phyloP scores from a whole-genome alignment of 2,797 vertebrate species.

The Anas capensis region DNA sequence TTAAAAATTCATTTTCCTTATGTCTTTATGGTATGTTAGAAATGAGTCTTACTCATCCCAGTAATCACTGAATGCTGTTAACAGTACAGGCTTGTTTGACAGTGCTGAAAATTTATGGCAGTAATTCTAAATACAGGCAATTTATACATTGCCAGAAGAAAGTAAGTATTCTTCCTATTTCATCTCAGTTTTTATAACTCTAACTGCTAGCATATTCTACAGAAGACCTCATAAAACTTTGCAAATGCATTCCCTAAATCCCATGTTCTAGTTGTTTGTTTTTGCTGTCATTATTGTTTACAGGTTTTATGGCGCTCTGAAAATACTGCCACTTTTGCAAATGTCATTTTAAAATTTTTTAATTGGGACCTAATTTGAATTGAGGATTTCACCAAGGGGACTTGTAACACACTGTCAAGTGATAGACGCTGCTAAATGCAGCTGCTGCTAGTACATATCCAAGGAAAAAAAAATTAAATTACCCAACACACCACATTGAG shows the following conservation, averaged over 20 bases:
- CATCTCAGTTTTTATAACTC: slow-evolving; percentile 5
- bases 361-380: not conserved
- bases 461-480: not conserved
- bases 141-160: slow-evolving; percentile 2
- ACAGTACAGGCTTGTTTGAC: not conserved
- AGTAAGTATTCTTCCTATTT: slow-evolving; percentile 23
- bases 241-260: not conserved
- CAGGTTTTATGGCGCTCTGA: not conserved
- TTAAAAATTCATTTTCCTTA: not conserved
- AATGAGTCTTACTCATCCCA: not conserved
- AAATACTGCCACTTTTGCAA: not conserved
- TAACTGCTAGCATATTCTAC: not conserved
- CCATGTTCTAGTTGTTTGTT: not conserved
- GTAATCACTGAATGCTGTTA: slow-evolving; percentile 20
- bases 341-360: not conserved
- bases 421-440: not conserved
- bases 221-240: not conserved
- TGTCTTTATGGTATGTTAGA: not conserved
- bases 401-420: not conserved
- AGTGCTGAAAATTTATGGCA: slow-evolving; percentile 32
- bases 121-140: slow-evolving; percentile 34
- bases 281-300: not conserved
- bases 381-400: not conserved
- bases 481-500: not conserved
- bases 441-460: not conserved